Percentiles rank a stretch among this genome's conserved stretches.
Evolutionary conservation across 1,140 invertebrate species (phyloP).

Genomic region (Achroia grisella): DNA sequence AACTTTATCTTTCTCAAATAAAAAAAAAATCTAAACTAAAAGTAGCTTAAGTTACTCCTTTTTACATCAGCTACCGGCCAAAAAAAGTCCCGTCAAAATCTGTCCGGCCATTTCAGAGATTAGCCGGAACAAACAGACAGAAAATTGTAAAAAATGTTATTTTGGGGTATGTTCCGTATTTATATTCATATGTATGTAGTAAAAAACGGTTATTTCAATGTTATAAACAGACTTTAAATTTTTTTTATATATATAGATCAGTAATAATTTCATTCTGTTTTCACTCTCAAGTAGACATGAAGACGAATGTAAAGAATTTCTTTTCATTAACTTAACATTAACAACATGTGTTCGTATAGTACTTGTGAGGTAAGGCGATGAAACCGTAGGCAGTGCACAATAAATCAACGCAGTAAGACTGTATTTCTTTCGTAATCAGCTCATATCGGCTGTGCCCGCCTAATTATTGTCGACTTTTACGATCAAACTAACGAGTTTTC

Average conservation of each 20-base stretch:
- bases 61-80: too few species aligned
- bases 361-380: conserved; percentile 37
- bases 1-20: too few species aligned
- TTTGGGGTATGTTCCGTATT: too few species aligned
- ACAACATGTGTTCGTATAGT: conserved; percentile 22
- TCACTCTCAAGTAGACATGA: conserved; percentile 19
- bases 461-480: conserved; percentile 72
- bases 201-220: too few species aligned
- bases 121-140: too few species aligned
- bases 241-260: neutral
- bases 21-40: too few species aligned
- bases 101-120: too few species aligned
- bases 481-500: conserved; percentile 67
- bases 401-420: conserved; percentile 65
- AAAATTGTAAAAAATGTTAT: too few species aligned
- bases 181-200: too few species aligned
- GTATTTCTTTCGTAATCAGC: conserved; percentile 72
- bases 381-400: conserved; percentile 43
- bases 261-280: conserved; percentile 4
- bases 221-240: too few species aligned
- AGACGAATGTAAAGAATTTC: conserved; percentile 43
- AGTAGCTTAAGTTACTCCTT: too few species aligned
- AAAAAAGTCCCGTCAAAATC: too few species aligned
- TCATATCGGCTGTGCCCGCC: conserved; percentile 60
- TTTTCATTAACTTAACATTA: conserved; percentile 47